Evolutionary conservation across 2,888 invertebrate species (phyloP), one percentile per base, ranked within the genome.

Genomic region (Colletes collaris): DNA sequence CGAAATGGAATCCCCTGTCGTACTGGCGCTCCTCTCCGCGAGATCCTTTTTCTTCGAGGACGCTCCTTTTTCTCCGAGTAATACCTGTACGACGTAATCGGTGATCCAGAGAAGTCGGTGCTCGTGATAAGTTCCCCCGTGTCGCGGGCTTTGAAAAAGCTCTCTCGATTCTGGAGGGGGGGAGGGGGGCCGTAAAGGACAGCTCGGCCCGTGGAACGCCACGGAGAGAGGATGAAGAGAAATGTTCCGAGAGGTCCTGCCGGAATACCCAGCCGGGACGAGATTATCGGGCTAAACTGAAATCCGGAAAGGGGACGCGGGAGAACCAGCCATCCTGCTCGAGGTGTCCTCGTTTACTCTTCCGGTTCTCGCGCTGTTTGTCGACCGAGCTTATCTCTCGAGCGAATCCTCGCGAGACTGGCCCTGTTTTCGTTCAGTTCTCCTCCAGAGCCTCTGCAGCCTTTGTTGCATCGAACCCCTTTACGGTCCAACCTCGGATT

Each of bases 241-340:
- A 86, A 77, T 83, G 83, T 71, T 68, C 68, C 63, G 64, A 64
- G 79, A 84, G 81, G 82, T 75, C 76, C 82, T 72, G 74, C 74
- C 50, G 70, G 73, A 76, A 79, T 75, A 67, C 56, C 76, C 76
- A 55, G 65, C 86, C 65, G 78, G 37, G 65, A 52, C 59, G 75
- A 86, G 86, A 86, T 86, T 86, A 86, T 86, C 84, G 72, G 86
- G 82, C 82, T 86, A 82, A 84, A 86, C 86, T 86, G 86, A 86
- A 86, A 86, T 86, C 86, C 86, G 79, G 78, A 73, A 79, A 67
- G 76, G 74, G 86, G 76, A 76, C 74, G 59, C 74, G 74, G 72
- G 76, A 73, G 77, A 76, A 74, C 72, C 80, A 73, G 70, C 66
- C 67, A 63, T 19, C 70, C 70, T 35, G n/a, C 50, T 3, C 60